phyloP scores from a whole-genome alignment of 53 echinoderm and acorn worm genomes.

The Luidia sarsii region DNA sequence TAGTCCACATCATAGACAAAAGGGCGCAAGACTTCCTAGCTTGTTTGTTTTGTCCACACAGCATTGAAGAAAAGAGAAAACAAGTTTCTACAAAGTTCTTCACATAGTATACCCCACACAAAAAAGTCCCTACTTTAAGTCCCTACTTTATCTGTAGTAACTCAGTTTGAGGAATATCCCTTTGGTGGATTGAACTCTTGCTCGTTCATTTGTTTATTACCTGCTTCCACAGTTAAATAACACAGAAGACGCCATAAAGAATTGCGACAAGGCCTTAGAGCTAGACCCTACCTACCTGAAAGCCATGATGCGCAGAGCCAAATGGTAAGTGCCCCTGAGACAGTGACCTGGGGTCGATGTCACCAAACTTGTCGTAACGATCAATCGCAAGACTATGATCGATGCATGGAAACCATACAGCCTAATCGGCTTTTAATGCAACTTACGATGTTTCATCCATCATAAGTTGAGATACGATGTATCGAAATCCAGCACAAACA shows the following conservation, averaged over 20 bases:
- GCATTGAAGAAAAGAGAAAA: neutral
- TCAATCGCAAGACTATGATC: no score
- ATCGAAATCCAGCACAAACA: no score
- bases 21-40: no score
- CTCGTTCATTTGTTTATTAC: slow-evolving; percentile 15
- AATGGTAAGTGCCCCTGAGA: slow-evolving; percentile 92
- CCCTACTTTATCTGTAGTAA: neutral
- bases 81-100: no score
- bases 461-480: no score
- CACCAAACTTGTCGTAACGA: no score
- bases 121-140: neutral
- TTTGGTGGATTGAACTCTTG: no score
- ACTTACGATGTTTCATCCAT: no score
- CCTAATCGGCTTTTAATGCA: no score
- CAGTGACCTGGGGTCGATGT: no score
- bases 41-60: neutral
- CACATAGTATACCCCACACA: neutral
- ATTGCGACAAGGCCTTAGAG: slow-evolving; percentile 90
- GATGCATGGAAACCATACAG: no score
- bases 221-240: slow-evolving; percentile 71
- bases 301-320: slow-evolving; percentile 87
- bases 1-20: no score
- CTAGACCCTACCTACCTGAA: slow-evolving; percentile 86
- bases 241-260: slow-evolving; percentile 73
- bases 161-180: neutral